Evolutionary conservation across 2,113 vertebrate species (phyloP).

Genomic region (Cettia cetti): DNA sequence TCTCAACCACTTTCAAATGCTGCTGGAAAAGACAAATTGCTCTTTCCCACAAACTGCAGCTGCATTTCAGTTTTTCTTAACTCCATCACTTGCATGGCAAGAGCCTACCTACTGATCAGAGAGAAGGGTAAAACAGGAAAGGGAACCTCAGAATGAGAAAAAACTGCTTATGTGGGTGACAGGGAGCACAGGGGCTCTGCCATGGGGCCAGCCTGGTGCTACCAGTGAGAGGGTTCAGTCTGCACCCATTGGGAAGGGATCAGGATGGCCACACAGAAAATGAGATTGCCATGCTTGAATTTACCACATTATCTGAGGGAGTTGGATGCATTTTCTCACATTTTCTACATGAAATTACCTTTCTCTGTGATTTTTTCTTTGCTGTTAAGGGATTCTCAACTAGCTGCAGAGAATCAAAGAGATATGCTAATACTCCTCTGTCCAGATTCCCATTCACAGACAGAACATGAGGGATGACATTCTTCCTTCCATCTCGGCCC

Average conservation of each 20-base stretch:
- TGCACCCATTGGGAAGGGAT: neutral
- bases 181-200: neutral
- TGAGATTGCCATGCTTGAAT: neutral
- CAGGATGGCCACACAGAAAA: neutral
- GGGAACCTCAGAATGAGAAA: neutral
- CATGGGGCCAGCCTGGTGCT: neutral
- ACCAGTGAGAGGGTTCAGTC: neutral
- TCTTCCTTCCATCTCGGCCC: constrained; percentile 84
- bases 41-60: neutral
- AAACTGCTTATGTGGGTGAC: neutral
- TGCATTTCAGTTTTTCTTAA: neutral
- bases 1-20: neutral
- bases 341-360: constrained; percentile 67
- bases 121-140: neutral
- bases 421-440: constrained; percentile 80
- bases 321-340: neutral
- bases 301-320: neutral
- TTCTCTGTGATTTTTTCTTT: constrained; percentile 79
- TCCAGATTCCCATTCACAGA: constrained; percentile 84
- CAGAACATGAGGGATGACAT: constrained; percentile 81
- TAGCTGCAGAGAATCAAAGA: constrained; percentile 87
- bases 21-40: neutral
- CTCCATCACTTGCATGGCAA: neutral
- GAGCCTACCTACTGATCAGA: neutral
- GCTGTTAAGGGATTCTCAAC: constrained; percentile 75